Evolutionary conservation across 2,888 invertebrate genomes (phyloP).

Genomic region (Malthinus seriepunctatus): DNA sequence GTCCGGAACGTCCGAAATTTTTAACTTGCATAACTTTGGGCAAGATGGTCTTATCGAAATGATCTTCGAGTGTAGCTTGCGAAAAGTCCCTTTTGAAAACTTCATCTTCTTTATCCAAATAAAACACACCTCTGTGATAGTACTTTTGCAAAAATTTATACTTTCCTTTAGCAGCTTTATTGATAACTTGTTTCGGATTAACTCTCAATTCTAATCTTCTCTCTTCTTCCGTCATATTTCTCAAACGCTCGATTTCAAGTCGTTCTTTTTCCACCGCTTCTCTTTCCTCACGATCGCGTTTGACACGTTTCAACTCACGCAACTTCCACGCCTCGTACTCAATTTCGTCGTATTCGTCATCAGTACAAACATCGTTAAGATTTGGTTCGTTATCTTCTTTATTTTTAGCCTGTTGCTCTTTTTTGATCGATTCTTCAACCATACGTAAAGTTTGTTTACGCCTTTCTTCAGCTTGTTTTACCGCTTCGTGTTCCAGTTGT

Average conservation of each 20-base stretch:
- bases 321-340: constrained; percentile 99
- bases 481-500: constrained; percentile 80
- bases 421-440: constrained; percentile 86
- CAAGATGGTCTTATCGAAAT: constrained; percentile 97
- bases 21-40: constrained; percentile 99
- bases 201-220: constrained; percentile 83
- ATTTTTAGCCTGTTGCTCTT: constrained; percentile 70
- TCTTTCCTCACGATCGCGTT: constrained; percentile 93
- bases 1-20: constrained; percentile 97
- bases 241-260: constrained; percentile 84
- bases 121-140: constrained; percentile 99
- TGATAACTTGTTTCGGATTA: constrained; percentile 92
- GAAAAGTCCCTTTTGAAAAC: constrained; percentile 93
- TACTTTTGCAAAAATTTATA: constrained; percentile 99
- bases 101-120: constrained; percentile 90
- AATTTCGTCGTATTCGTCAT: constrained; percentile 94
- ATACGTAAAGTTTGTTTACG: constrained; percentile 85
- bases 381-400: constrained; percentile 75
- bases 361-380: constrained; percentile 85
- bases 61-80: constrained; percentile 96
- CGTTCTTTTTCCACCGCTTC: constrained; percentile 88
- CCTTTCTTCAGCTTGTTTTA: constrained; percentile 85
- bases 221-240: constrained; percentile 96
- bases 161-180: constrained; percentile 95
- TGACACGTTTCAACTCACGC: constrained; percentile 93